Percentiles rank a stretch among this genome's conserved stretches.
These are phyloP conservation scores for Margarornis squamiger DNA, from an alignment of 2,797 vertebrate species.

Conservation along the genomic window DNA sequence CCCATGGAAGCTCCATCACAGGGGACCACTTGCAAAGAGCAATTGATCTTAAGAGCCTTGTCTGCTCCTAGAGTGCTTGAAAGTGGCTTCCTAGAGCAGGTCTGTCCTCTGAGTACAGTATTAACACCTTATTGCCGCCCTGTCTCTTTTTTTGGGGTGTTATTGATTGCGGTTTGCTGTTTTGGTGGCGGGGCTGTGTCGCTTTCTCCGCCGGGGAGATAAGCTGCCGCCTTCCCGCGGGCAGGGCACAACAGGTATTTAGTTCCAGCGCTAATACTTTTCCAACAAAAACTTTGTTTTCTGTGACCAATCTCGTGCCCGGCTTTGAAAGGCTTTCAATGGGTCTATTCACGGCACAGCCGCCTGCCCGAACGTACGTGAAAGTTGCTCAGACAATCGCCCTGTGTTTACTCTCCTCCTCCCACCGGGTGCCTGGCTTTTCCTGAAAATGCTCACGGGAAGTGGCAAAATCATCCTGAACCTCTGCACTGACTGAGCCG, in stretches of 20 bases:
- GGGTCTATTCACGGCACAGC: not conserved
- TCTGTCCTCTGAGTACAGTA: not conserved
- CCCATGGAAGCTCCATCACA: not conserved
- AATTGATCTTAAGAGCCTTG: not conserved
- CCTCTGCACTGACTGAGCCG: not conserved
- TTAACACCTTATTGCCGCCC: not conserved
- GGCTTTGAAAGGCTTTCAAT: slow-evolving; percentile 8
- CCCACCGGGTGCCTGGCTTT: not conserved
- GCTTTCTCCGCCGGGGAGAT: not conserved
- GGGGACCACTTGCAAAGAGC: not conserved
- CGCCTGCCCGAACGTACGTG: not conserved
- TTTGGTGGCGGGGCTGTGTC: not conserved
- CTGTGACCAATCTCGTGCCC: not conserved
- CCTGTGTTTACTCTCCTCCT: slow-evolving; percentile 26
- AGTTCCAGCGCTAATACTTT: not conserved
- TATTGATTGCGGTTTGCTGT: not conserved
- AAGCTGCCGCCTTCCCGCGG: not conserved
- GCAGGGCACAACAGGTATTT: slow-evolving; percentile 33
- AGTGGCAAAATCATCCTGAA: not conserved
- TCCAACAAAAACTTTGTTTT: slow-evolving; percentile 39
- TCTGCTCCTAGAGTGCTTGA: not conserved
- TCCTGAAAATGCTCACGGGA: not conserved
- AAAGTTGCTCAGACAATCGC: not conserved
- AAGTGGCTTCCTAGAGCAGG: not conserved
- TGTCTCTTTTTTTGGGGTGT: not conserved